Base-by-base conservation (phyloP, 2,888 invertebrate genomes). In the Caenorhabditis sp. region DNA sequence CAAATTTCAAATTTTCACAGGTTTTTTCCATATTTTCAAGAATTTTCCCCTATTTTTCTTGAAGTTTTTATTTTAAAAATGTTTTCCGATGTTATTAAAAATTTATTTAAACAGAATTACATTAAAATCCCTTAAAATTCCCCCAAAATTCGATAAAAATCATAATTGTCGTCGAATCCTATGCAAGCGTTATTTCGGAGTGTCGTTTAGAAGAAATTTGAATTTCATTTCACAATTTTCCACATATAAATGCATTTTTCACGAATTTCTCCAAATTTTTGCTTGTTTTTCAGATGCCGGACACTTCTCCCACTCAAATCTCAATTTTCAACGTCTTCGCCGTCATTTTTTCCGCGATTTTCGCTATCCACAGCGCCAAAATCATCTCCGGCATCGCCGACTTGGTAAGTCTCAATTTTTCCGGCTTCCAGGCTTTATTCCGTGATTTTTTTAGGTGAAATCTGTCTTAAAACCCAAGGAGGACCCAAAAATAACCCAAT, bases 301-400 rank as follows among this genome's bases (percentile, higher is more conserved):
- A 32, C 50, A 9, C 50, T 9, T 55, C 51, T 50, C 24, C 47
- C 1, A 47, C 18, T 1, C 44, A 71, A 71, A 82, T 78, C 15
- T 82, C 77, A 11, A 64, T 82, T 56, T 53, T 76, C 67, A 76
- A 81, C 47, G 47, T 76, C 3, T 8, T 61, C 28, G 76, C 71
- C 22, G 76, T 76, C 22, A 60, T 82, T 55, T 51, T 62, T 3
- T 82, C 81, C 11, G 81, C 77, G 15, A 35, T n/a, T 22, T 82
- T 82, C n/a, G 77, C 77, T 1, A 50, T 82, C 18, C 65, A 72
- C 37, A 77, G 77, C 40, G 44, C 55, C 8, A 32, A 68, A 53
- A 71, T 82, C 47, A 50, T 72, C 11, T n/a, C 61, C 0, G 26
- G 32, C 0, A 26, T 82, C n/a, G 18, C 77, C 2, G 18, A 15